Evolutionary conservation across 2,797 vertebrate genomes (phyloP).

Genomic region (Diplodus sargus): DNA sequence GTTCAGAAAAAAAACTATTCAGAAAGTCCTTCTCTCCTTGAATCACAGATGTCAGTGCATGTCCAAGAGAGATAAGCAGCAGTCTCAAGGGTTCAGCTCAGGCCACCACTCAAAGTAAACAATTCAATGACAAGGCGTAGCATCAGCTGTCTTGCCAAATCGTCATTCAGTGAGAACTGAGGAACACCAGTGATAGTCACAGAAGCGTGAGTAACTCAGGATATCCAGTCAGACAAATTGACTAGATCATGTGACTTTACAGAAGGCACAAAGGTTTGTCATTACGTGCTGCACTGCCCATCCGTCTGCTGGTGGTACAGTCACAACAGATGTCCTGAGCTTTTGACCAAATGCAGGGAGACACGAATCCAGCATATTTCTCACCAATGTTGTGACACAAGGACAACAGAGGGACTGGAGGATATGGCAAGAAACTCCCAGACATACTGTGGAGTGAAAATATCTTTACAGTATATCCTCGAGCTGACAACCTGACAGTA

Average conservation of each 20-base stretch:
- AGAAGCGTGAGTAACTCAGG: background rate
- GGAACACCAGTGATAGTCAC: conserved; percentile 9
- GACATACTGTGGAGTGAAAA: conserved; percentile 36
- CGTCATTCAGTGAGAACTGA: conserved; percentile 29
- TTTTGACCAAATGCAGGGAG: background rate
- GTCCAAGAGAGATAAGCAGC: conserved; percentile 27
- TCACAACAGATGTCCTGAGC: conserved; percentile 35
- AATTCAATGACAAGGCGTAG: conserved; percentile 31
- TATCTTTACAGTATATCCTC: conserved; percentile 42
- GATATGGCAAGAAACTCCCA: conserved; percentile 17
- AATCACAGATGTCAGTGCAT: conserved; percentile 7
- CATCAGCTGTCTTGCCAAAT: conserved; percentile 42
- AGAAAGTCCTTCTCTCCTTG: conserved; percentile 18
- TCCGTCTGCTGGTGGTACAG: conserved; percentile 31
- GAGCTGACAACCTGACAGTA: conserved; percentile 24
- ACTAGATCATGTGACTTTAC: conserved; percentile 22
- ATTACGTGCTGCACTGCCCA: conserved; percentile 4
- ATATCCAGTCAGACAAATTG: conserved; percentile 5
- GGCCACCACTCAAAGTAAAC: conserved; percentile 44
- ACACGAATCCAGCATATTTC: conserved; percentile 36
- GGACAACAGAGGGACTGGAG: conserved; percentile 22
- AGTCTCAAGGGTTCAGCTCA: conserved; percentile 26
- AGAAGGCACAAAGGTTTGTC: conserved; percentile 30
- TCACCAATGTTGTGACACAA: conserved; percentile 31
- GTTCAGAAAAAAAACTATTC: background rate